These are phyloP conservation scores for Tetropium fuscum DNA, from an alignment of 2,888 invertebrate genomes.

Conservation along the genomic window DNA sequence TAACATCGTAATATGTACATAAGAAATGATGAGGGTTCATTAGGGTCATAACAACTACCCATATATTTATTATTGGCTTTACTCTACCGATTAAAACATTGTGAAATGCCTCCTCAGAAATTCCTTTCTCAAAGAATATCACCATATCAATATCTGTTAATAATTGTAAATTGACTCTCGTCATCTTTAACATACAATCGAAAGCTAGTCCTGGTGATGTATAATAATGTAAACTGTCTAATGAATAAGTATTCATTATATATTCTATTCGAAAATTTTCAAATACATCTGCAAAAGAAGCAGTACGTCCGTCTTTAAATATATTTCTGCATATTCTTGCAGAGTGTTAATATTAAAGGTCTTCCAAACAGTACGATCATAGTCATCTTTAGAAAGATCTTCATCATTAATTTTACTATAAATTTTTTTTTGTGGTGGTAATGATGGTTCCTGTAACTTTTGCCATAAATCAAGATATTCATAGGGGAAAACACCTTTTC, in stretches of 20 bases:
- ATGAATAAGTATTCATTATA: conserved; percentile 29
- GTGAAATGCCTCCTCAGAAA: conserved; percentile 53
- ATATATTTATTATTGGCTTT: conserved; percentile 59
- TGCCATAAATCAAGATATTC: conserved; percentile 41
- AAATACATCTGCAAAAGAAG: conserved; percentile 31
- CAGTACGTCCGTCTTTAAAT: conserved; percentile 31
- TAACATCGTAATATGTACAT: conserved; percentile 53
- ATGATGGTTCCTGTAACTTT: conserved; percentile 31
- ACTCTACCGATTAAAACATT: conserved; percentile 50
- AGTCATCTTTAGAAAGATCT: conserved; percentile 44
- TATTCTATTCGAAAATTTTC: conserved; percentile 32
- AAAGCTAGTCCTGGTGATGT: conserved; percentile 55
- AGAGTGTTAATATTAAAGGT: conserved; percentile 48
- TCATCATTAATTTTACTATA: conserved; percentile 39
- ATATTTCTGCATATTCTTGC: conserved; percentile 48
- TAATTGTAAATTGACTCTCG: conserved; percentile 52
- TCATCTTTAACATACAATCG: conserved; percentile 44
- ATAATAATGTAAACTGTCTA: conserved; percentile 57
- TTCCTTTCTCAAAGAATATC: conserved; percentile 51
- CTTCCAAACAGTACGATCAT: conserved; percentile 54
- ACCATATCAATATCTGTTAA: conserved; percentile 56
- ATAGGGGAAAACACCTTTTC: conserved; percentile 57
- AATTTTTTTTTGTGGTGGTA: conserved; percentile 44
- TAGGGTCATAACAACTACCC: conserved; percentile 43
- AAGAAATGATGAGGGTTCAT: conserved; percentile 43